Percentiles rank a stretch among this genome's conserved stretches.
These are phyloP conservation scores for Bilobella aurantiaca DNA, from an alignment of 1,140 invertebrate species.

Conservation along the genomic window DNA sequence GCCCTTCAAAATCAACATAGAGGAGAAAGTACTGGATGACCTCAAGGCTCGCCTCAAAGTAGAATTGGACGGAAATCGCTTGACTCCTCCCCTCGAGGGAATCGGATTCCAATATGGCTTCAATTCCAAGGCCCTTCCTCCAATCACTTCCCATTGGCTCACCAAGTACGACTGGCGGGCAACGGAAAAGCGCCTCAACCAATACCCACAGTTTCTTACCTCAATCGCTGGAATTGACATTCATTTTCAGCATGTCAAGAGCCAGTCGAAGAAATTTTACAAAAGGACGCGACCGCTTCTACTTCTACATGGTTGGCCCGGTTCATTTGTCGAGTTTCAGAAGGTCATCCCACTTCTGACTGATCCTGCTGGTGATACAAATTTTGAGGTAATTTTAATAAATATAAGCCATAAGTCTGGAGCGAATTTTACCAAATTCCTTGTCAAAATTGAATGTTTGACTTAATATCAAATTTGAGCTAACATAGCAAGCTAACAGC, in stretches of 20 bases:
- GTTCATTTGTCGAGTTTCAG: constrained; percentile 74
- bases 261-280: constrained; percentile 23
- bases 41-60: constrained; percentile 50
- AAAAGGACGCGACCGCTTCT: constrained; percentile 43
- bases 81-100: constrained; percentile 54
- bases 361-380: constrained; percentile 18
- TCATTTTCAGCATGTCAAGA: constrained; percentile 37
- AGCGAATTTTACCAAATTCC: no score
- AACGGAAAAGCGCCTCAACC: constrained; percentile 42
- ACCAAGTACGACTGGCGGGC: constrained; percentile 45
- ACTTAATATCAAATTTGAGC: no score
- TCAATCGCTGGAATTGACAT: constrained; percentile 46
- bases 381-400: constrained; percentile 30
- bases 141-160: constrained; percentile 50
- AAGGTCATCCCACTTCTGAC: constrained; percentile 56
- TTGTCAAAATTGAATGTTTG: no score
- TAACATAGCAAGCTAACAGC: no score
- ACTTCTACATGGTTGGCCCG: constrained; percentile 82
- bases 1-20: constrained; percentile 31
- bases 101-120: constrained; percentile 66
- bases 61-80: constrained; percentile 37
- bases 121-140: constrained; percentile 55
- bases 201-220: constrained; percentile 44
- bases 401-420: no score
- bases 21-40: constrained; percentile 45